A percentile compares a stretch with the other conserved stretches of the same genome.
phyloP scores from a whole-genome alignment of 2,113 vertebrate genomes.

The Gobius niger region DNA sequence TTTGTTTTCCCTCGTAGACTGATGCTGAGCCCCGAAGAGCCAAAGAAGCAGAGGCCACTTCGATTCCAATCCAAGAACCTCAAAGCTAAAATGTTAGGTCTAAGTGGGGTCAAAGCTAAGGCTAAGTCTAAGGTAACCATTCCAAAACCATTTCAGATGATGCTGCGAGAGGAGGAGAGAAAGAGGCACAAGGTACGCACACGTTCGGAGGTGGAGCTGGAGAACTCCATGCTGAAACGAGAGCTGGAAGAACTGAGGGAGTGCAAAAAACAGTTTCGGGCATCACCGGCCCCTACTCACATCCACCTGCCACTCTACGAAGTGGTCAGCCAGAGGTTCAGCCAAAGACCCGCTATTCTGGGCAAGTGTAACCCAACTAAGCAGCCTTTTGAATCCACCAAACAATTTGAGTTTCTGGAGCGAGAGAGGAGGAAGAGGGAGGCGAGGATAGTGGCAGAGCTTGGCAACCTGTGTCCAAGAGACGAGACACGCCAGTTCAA shows the following conservation, averaged over 20 bases:
- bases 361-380: conserved; percentile 15
- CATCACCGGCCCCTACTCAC: conserved; percentile 82
- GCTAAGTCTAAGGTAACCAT: conserved; percentile 81
- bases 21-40: conserved; percentile 24
- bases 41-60: conserved; percentile 24
- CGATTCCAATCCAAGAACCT: conserved; percentile 21
- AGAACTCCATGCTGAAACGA: conserved; percentile 74
- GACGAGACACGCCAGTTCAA: conserved; percentile 76
- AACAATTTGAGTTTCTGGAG: conserved; percentile 85
- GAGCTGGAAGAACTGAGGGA: conserved; percentile 85
- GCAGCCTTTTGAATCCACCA: conserved; percentile 68
- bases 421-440: conserved; percentile 85
- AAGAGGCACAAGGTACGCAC: conserved; percentile 79
- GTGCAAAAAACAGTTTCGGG: conserved; percentile 86
- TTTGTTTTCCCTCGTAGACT: conserved; percentile 21
- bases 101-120: conserved; percentile 24
- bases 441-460: conserved; percentile 71
- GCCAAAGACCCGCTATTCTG: conserved; percentile 46
- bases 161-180: conserved; percentile 84
- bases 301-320: conserved; percentile 80
- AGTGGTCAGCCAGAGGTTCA: conserved; percentile 67
- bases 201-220: conserved; percentile 79
- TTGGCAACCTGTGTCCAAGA: conserved; percentile 66
- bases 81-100: neutral
- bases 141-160: conserved; percentile 94